phyloP scores from a whole-genome alignment of 2,797 vertebrate genomes.

The Tarsius wallacei region DNA sequence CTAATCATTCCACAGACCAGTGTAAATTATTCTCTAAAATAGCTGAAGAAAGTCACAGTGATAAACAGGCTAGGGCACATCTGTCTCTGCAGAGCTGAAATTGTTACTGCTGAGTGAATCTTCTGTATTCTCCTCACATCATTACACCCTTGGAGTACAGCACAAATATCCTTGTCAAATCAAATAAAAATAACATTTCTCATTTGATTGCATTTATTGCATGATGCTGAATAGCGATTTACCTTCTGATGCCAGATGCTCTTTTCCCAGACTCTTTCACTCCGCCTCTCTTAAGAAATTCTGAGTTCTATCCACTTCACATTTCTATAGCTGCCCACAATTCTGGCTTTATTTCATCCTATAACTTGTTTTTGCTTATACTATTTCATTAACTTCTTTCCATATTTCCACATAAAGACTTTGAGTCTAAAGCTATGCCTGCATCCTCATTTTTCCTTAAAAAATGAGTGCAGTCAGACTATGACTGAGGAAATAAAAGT shows the following conservation, averaged over 20 bases:
- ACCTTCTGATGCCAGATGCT: constrained; percentile 22
- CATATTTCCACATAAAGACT: constrained; percentile 28
- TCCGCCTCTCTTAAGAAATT: constrained; percentile 1
- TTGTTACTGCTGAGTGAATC: background rate
- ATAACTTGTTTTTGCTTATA: background rate
- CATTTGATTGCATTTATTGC: constrained; percentile 36
- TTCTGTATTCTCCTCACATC: constrained; percentile 60
- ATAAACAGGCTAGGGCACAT: constrained; percentile 45
- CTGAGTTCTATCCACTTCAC: background rate
- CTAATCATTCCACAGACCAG: constrained; percentile 17
- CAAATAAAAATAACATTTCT: constrained; percentile 64
- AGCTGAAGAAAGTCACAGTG: constrained; percentile 23
- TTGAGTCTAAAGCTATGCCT: background rate
- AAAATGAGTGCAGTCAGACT: background rate
- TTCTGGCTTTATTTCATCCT: constrained; percentile 28
- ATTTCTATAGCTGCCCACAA: background rate
- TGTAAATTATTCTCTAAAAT: constrained; percentile 65
- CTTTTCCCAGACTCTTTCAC: background rate
- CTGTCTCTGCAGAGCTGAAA: background rate
- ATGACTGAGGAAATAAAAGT: background rate
- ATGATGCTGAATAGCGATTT: constrained; percentile 8
- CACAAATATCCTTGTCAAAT: constrained; percentile 48
- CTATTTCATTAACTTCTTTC: background rate
- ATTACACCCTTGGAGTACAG: background rate
- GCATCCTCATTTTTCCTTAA: background rate